These are phyloP conservation scores for Bolinopsis microptera DNA, from an alignment of 37 sponge, comb jelly and placozoan species.

Conservation along the genomic window DNA sequence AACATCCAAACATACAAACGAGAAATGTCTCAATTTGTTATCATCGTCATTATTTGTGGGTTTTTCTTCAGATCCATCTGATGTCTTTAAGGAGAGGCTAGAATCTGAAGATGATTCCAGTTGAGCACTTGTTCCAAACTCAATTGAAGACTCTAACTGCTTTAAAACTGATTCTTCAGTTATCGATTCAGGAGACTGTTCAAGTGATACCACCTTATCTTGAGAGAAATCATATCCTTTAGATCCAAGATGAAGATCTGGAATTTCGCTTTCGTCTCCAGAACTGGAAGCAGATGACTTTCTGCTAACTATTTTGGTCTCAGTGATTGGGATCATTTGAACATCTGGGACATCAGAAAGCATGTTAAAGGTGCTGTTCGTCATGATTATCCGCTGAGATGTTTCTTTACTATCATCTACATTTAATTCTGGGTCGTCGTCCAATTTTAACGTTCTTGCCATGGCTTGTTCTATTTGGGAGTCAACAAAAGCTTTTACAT, in stretches of 20 bases:
- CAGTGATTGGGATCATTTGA: not conserved
- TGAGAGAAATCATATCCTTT: too few relatives aligned
- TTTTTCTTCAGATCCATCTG: too few relatives aligned
- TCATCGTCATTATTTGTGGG: too few relatives aligned
- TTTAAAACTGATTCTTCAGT: too few relatives aligned
- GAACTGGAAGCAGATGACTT: not conserved
- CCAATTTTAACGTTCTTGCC: not conserved
- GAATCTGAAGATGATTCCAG: not conserved
- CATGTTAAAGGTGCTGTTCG: not conserved
- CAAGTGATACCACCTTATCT: too few relatives aligned
- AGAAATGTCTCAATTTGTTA: too few relatives aligned
- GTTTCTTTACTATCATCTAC: not conserved
- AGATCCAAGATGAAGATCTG: not conserved
- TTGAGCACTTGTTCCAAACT: too few relatives aligned
- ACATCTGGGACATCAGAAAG: not conserved
- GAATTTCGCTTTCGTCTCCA: not conserved
- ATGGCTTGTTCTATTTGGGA: not conserved
- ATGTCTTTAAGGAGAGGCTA: not conserved
- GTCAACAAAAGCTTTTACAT: constrained; percentile 16
- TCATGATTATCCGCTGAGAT: not conserved
- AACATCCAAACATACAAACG: too few relatives aligned
- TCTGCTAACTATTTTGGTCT: not conserved
- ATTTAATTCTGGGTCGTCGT: not conserved
- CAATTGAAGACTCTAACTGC: too few relatives aligned
- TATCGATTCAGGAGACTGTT: too few relatives aligned